Evolutionary conservation across 2,797 vertebrate genomes (phyloP).

Genomic region (Micromesistius poutassou): DNA sequence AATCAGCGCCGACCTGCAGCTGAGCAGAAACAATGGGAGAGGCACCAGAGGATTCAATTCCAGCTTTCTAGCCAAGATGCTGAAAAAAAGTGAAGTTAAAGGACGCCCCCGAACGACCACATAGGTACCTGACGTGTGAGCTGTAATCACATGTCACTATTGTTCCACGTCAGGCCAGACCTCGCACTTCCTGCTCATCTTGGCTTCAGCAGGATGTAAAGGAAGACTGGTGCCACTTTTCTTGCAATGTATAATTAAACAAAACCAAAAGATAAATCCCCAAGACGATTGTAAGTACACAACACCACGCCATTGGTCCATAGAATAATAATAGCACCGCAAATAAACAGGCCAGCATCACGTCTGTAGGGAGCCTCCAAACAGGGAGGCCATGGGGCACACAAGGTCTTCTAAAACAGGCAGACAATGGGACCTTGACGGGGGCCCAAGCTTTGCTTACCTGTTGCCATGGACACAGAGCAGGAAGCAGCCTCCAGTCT

Average conservation of each 20-base stretch:
- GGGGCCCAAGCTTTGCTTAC: constrained; percentile 71
- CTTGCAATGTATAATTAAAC: not conserved
- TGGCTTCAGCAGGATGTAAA: not conserved
- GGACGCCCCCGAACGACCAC: not conserved
- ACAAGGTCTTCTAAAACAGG: constrained; percentile 56
- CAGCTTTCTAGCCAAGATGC: constrained; percentile 39
- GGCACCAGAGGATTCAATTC: constrained; percentile 62
- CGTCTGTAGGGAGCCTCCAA: not conserved
- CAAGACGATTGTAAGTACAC: not conserved
- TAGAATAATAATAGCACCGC: not conserved
- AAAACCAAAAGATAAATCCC: not conserved
- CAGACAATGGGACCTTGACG: constrained; percentile 66
- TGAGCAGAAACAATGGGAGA: constrained; percentile 52
- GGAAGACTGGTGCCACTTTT: not conserved
- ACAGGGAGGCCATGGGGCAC: constrained; percentile 29
- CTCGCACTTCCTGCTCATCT: not conserved
- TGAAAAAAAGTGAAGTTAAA: not conserved
- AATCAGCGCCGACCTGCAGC: constrained; percentile 55
- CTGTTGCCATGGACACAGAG: constrained; percentile 65
- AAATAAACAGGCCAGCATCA: not conserved
- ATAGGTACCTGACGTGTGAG: not conserved
- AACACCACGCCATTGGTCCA: not conserved
- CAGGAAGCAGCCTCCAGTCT: constrained; percentile 56
- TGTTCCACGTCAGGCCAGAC: not conserved
- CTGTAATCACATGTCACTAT: not conserved